Evolutionary conservation across 2,797 vertebrate genomes (phyloP), one percentile per base, ranked within the genome.

Genomic region (Microtus obscurus): DNA sequence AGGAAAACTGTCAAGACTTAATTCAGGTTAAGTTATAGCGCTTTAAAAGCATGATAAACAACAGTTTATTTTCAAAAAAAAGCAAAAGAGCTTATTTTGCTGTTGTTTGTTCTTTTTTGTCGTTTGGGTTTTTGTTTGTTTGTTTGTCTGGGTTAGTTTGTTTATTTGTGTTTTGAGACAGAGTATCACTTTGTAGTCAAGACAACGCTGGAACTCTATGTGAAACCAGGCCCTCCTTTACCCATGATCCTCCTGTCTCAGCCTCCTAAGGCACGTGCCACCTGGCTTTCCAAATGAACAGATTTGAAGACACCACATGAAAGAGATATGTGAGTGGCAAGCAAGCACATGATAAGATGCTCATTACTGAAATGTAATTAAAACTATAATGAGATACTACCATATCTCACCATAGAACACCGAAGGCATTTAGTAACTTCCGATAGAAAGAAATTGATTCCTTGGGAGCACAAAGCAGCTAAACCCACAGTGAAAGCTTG

Each of bases 341-440:
- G 82, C 27, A 43, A 94, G 40, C 43, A 43, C 43, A 53, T 12
- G 17, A 89, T 31, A 86, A 93, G 27, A 80, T 91, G 53, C 2
- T 79, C 87, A 71, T 77, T 89, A 92, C 6, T 7, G 43, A 87
- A 96, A 65, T 19, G 51, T 43, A 95, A 83, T 91, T 90, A 95
- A 94, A 95, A 69, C 25, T 48, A 51, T 40, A 45, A 40, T 13
- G 61, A 88, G 82, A 45, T 51, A 73, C 13, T 53, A 61, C 37
- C 53, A 17, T 43, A 76, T 76, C 53, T 76, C 37, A 59, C 37
- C 71, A 76, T 61, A 59, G 25, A 88, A 56, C 87, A 88, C 87
- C 37, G 40, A 74, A 87, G 85, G 48, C n/a, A 6, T 53, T 40
- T 40, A 56, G 25, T 17, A 67, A 73, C 67, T 56, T 87, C 48